Evolutionary conservation across 2,888 invertebrate species (phyloP).

Genomic region (Gymnoscelis rufifasciata): DNA sequence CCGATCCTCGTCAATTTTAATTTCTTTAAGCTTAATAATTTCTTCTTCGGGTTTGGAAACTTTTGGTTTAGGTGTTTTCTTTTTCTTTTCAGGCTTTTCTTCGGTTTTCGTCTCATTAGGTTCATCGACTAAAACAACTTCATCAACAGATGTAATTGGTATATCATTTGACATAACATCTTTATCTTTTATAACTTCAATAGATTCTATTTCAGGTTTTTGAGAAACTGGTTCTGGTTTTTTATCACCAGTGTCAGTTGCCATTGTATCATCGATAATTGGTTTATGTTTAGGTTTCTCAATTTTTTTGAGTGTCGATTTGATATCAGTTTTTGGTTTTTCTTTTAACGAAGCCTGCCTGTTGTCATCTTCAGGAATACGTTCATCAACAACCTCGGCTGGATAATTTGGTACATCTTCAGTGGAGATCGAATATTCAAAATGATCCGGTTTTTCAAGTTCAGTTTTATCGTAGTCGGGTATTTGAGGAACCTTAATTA

Average conservation of each 20-base stretch:
- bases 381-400: neutral
- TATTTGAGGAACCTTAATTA: slow-evolving; percentile 70
- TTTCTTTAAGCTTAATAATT: neutral
- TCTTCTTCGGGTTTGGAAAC: neutral
- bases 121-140: neutral
- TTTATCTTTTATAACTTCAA: slow-evolving; percentile 11
- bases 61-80: slow-evolving; percentile 11
- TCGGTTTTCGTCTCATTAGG: neutral
- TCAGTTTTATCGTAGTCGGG: slow-evolving; percentile 69
- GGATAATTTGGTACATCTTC: slow-evolving; percentile 8
- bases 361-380: too few species aligned
- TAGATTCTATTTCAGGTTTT: neutral
- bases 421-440: slow-evolving; percentile 34
- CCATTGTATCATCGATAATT: too few species aligned
- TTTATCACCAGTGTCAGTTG: neutral
- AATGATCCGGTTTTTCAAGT: slow-evolving; percentile 71
- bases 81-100: slow-evolving; percentile 11
- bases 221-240: neutral
- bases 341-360: neutral
- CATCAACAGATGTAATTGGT: slow-evolving; percentile 24
- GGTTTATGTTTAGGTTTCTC: too few species aligned
- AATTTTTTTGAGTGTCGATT: too few species aligned
- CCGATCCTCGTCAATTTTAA: neutral
- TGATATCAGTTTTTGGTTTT: too few species aligned
- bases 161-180: too few species aligned